A percentile compares a stretch with the other conserved stretches of the same genome.
Evolutionary conservation across 1,140 invertebrate species (phyloP).

Genomic region (Dendroctonus ponderosae): DNA sequence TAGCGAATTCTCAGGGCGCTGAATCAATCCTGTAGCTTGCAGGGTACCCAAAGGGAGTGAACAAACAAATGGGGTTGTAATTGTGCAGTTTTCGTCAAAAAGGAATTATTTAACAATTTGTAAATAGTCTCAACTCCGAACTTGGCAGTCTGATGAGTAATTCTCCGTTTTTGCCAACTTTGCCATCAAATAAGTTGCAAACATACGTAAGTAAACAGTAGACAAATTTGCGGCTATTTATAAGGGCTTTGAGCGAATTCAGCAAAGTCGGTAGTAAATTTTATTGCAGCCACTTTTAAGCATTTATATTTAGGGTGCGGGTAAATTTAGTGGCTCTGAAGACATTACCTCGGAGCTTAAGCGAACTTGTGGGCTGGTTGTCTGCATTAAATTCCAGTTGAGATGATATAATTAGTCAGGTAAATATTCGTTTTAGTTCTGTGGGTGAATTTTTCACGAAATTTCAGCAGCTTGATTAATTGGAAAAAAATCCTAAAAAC

Average conservation of each 20-base stretch:
- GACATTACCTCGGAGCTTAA: slow-evolving; percentile 4
- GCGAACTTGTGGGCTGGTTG: neutral
- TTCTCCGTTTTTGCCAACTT: slow-evolving; percentile 1
- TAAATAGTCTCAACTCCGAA: neutral
- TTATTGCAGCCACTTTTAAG: slow-evolving; percentile 24
- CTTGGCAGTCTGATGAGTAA: neutral
- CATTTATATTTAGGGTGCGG: slow-evolving; percentile 14
- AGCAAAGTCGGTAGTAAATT: slow-evolving; percentile 21
- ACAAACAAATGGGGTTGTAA: slow-evolving; percentile 1
- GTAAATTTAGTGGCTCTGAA: slow-evolving; percentile 18
- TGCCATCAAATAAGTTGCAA: slow-evolving; percentile 17
- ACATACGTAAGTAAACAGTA: slow-evolving; percentile 14
- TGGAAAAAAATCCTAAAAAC: too few relatives aligned
- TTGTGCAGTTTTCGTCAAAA: neutral
- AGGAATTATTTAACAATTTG: slow-evolving; percentile 5
- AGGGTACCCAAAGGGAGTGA: slow-evolving; percentile 1
- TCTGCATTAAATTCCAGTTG: neutral
- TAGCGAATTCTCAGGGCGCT: slow-evolving; percentile 7
- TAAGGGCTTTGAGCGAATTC: slow-evolving; percentile 23
- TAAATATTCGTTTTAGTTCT: too few relatives aligned
- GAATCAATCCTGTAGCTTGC: slow-evolving; percentile 16
- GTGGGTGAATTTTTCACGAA: too few relatives aligned
- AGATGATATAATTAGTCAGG: too few relatives aligned
- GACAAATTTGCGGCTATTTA: slow-evolving; percentile 28
- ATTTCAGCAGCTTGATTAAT: too few relatives aligned